Evolutionary conservation across 2,113 vertebrate species (phyloP).

Genomic region (Perca fluviatilis): DNA sequence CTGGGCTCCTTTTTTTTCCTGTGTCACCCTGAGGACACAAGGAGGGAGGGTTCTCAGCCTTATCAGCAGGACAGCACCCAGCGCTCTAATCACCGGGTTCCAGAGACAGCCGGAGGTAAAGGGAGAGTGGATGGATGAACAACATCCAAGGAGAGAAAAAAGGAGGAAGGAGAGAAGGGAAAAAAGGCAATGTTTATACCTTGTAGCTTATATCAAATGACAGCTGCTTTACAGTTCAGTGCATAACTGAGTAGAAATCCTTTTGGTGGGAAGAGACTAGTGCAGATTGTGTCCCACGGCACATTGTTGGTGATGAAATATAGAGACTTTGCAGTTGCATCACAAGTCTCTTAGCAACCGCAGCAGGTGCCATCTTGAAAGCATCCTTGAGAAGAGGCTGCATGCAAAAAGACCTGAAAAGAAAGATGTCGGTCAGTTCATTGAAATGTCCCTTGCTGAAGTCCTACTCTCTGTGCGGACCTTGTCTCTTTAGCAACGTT

Average conservation of each 20-base stretch:
- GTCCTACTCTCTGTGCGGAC: neutral
- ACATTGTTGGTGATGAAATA: conserved; percentile 48
- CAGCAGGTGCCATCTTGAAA: conserved; percentile 49
- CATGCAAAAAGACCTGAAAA: conserved; percentile 5
- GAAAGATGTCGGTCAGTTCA: neutral
- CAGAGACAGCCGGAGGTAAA: conserved; percentile 79
- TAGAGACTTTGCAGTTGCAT: conserved; percentile 33
- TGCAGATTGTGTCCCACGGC: conserved; percentile 51
- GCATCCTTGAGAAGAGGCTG: neutral
- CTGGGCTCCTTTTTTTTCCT: conserved; percentile 51
- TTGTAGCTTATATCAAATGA: conserved; percentile 70
- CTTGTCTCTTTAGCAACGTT: neutral
- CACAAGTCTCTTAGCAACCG: conserved; percentile 34
- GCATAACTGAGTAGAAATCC: conserved; percentile 61
- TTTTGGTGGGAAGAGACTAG: conserved; percentile 48
- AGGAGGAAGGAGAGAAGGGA: conserved; percentile 4
- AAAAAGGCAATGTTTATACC: conserved; percentile 56
- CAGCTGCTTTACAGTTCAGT: conserved; percentile 69
- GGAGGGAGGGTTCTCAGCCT: conserved; percentile 82
- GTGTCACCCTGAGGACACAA: conserved; percentile 71
- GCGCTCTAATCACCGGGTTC: conserved; percentile 87
- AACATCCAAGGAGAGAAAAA: conserved; percentile 49
- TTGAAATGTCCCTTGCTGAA: neutral
- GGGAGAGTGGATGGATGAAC: conserved; percentile 64
- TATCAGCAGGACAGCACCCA: conserved; percentile 88